Evolutionary conservation across 2,888 invertebrate species (phyloP), one percentile per base, ranked within the genome.

Genomic region (Eledona agricola): DNA sequence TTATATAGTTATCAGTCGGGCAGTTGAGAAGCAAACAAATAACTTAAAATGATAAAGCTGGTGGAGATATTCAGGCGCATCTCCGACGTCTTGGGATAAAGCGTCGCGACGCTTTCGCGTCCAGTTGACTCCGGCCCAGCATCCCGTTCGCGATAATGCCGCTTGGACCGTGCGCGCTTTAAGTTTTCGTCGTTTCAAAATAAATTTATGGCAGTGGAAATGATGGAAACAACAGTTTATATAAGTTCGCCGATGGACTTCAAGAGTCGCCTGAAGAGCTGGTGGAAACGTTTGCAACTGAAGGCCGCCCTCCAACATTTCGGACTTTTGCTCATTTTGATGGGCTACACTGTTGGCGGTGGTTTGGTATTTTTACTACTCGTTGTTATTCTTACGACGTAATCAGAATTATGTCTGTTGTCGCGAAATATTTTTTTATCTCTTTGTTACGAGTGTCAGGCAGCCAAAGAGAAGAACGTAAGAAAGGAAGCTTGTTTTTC

Each of bases 261-360:
- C 56, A 72, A 70, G 60, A 67, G 69, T 53, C 65, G 73, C 35
- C 58, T 75, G 42, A 64, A 64, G 56, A 66, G 67, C 58, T 76
- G 78, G 73, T 80, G 81, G 83, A 78, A 79, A 51, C 77, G 79
- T 50, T 78, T 85, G 63, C 80, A 84, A 69, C 80, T 89, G 35
- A 84, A 88, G 71, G 81, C 83, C 7, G 83, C 86, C 6, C 70
- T 88, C 35, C 86, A 88, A 49, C 91, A 91, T 65, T 78, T 88
- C 40, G 90, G 89, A 29, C 78, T 92, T 55, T 80, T 91, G 56
- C 80, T 89, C 32, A 85, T 88, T 0, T 79, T 92, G 43, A 89
- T 88, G 81, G 78, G 86, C 50, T 92, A 91, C 69, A 90, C 90
- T 0, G 86, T 84, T 16, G 84, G 86, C 35, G 92, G 92, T 42